Percentiles rank a stretch among this genome's conserved stretches.
phyloP scores from a whole-genome alignment of 92 coral and sea anemone species.

The Epizoanthus fatuus region DNA sequence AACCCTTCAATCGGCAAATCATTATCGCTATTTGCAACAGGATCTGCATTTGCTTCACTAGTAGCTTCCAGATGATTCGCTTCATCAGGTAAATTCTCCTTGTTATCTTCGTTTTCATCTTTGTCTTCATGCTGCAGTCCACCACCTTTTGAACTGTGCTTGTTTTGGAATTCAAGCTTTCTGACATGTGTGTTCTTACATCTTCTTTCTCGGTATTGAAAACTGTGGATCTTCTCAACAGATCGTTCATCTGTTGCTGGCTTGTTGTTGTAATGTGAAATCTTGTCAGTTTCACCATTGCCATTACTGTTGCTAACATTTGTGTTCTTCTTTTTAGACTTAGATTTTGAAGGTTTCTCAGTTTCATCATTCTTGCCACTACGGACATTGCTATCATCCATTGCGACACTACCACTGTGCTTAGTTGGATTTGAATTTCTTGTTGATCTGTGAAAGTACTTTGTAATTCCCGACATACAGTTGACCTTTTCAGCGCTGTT shows the following conservation, averaged over 20 bases:
- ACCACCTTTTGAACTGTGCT: not conserved
- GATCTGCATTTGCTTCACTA: not conserved
- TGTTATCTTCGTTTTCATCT: not conserved
- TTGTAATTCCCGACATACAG: conserved; percentile 82
- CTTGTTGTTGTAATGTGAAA: conserved; percentile 1
- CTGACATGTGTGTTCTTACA: conserved; percentile 59
- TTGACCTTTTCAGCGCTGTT: not conserved
- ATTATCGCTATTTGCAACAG: not conserved
- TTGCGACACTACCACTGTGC: not conserved
- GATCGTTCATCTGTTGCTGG: not conserved
- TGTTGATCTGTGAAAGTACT: conserved; percentile 74
- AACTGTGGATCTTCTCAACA: conserved; percentile 44
- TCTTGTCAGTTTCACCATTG: not conserved
- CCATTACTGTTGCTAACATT: not conserved
- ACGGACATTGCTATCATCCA: not conserved
- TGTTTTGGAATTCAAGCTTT: conserved; percentile 72
- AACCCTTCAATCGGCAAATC: not conserved
- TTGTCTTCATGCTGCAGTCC: conserved; percentile 7
- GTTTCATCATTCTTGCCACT: not conserved
- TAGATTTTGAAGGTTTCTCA: not conserved
- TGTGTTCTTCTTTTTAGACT: not conserved
- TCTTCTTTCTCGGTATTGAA: conserved; percentile 3
- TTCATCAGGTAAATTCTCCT: conserved; percentile 30
- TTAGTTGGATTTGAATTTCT: conserved; percentile 12
- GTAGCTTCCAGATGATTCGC: not conserved